Base-by-base conservation (phyloP, 2,888 invertebrate genomes). In the Dichetophora obliterata region DNA sequence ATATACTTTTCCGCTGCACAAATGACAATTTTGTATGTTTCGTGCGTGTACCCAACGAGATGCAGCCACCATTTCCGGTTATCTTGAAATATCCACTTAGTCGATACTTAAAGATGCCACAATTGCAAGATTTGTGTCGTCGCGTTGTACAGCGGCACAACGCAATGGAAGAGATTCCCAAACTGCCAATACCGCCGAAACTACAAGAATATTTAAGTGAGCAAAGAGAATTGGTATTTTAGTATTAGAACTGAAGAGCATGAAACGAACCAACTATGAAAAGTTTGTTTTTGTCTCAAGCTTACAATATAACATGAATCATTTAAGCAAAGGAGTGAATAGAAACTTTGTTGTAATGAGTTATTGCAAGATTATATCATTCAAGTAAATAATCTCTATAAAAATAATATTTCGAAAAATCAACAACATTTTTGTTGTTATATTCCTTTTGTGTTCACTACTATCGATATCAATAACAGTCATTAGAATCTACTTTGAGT, bases 51-150 rank as follows among this genome's bases (percentile, higher is more conserved):
- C 90, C 92, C 76, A 91, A 92, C 80, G 93, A 93, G 57, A 91
- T 93, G 82, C 91, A 92, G 81, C 93, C 93, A 14, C 92, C 93
- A 77, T 93, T 93, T 88, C 94, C 94, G 6, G 94, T 95, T 31
- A 91, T 94, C 77, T 89, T 95, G 43, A 93, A 93, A 31, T 93
- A 93, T 85, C 95, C 95, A 8, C 91, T 95, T 43, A 95, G 94
- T 75, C 91, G 95, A 75, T 94, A 94, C 84, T 92, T 92, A 34
- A 92, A 93, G 88, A 92, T 93, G 78, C 91, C 93, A 80, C 92
- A 93, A 54, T 89, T 95, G 82, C 93, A 94, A 87, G 93, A 94
- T 89, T 90, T 95, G 71, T 94, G 94, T 84, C 91, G 94, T 65
- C 94, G 94, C 86, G 93, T 93, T 34, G 93, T 95, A 81, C 91